Base-by-base conservation (phyloP, 2,797 vertebrate genomes). In the Ctenochaetus hawaiiensis region DNA sequence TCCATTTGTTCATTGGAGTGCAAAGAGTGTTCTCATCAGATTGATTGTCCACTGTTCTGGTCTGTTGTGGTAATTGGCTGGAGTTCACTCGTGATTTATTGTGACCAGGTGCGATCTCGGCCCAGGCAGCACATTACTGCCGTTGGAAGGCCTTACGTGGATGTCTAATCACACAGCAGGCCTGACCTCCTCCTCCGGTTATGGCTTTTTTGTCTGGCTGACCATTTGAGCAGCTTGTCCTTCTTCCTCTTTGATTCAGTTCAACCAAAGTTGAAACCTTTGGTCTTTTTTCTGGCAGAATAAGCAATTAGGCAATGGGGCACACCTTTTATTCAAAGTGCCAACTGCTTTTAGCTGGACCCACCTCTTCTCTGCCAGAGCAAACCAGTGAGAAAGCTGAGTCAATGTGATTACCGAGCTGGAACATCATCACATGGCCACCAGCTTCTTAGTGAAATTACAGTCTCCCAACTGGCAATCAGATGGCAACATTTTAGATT, bases 211-310 rank as follows among this genome's bases (percentile, higher is more conserved):
- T 41, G 39, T 65, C 39, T 58, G 22, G 71, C 49, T 45, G 59
- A 62, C 72, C 60, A 68, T 34, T 45, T 67, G 67, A 75, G 51
- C 49, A 63, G 74, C 39, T 81, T 66, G 61, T 58, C 63, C 39
- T 20, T 58, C 43, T 37, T 69, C n/a, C 9, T 65, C 52, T 67
- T 43, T 51, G 48, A 65, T 49, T 17, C 39, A 60, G 53, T 67
- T 51, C 59, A 56, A 30, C 18, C 60, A 20, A 74, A 69, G 26
- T 63, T 57, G 5, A 66, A 47, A 20, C 58, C 13, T 3, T 0
- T 48, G 30, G 44, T 70, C 20, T 70, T 66, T 56, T 34, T 34
- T 34, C 47, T 59, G 39, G 53, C 8, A 47, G 41, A 14, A 68
- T 63, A 78, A 39, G 37, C 62, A 82, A 61, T 75, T n/a, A 65